These are phyloP conservation scores for Gonatopus flavifemur DNA, from an alignment of 1,140 invertebrate species.

Conservation along the genomic window DNA sequence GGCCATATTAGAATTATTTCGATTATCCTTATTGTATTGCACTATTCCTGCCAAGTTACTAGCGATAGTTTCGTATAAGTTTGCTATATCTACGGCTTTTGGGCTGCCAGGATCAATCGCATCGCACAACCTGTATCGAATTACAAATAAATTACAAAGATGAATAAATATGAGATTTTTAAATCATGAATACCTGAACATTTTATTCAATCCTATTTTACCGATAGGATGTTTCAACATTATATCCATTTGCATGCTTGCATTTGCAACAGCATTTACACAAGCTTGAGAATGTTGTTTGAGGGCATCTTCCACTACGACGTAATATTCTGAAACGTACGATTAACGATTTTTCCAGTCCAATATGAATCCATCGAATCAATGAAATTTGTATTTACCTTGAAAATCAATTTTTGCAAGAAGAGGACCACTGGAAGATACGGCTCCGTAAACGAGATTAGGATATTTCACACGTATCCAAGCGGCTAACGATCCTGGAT, in stretches of 20 bases:
- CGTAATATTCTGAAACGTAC: conserved; percentile 69
- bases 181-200: conserved; percentile 70
- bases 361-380: neutral
- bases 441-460: conserved; percentile 79
- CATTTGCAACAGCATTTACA: conserved; percentile 64
- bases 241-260: conserved; percentile 66
- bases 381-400: conserved; percentile 54
- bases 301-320: conserved; percentile 72
- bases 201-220: conserved; percentile 64
- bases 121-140: conserved; percentile 70
- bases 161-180: conserved; percentile 6
- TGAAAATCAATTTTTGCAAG: conserved; percentile 81
- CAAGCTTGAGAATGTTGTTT: conserved; percentile 65
- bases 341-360: neutral
- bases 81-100: conserved; percentile 72
- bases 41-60: conserved; percentile 84
- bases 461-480: conserved; percentile 91
- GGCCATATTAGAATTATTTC: conserved; percentile 64
- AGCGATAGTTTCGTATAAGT: conserved; percentile 79
- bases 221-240: conserved; percentile 65
- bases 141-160: neutral
- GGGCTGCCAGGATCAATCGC: conserved; percentile 64
- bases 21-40: conserved; percentile 94
- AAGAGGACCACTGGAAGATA: conserved; percentile 88
- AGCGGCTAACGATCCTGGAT: conserved; percentile 86